Evolutionary conservation across 2,113 vertebrate genomes (phyloP), one percentile per base, ranked within the genome.

Genomic region (Sinosuthora webbiana): DNA sequence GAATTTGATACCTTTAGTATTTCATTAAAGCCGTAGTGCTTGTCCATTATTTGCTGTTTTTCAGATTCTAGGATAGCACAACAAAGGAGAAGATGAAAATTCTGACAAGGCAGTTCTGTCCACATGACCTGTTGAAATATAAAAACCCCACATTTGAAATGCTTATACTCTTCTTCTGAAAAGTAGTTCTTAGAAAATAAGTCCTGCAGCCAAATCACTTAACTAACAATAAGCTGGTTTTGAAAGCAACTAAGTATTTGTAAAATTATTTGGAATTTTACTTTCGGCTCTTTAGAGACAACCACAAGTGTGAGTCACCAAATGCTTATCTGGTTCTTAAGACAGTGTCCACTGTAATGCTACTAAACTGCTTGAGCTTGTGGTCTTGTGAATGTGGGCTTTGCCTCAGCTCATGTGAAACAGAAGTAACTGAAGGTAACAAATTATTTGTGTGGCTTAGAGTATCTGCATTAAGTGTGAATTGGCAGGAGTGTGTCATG

Each of bases 41-140:
- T 98, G 87, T 99, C 99, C 98, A 99, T 99, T 97, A 99, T 99
- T 97, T 99, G 99, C 80, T 99, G 98, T 87, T 99, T 99, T 98
- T 99, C 99, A 12, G 99, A 99, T 97, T 99, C 99, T 94, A 99
- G 90, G 96, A 99, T 99, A 97, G 99, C 98, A 82, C 99, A 99
- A 97, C 99, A 99, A 85, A 99, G 97, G 90, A 99, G 98, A 95
- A 99, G 98, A 97, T 99, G 99, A 94, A 99, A 99, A 97, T 99
- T 99, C 96, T 99, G 98, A 97, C 99, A 99, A 53, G 99, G 99
- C 65, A 99, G 95, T 35, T 98, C 98, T 0, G 99, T 99, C 99
- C 99, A 99, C 98, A 99, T 99, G 87, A 99, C 99, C 99, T 98
- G 98, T 95, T 90, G 96, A 96, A 96, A 94, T 14, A 92, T 4